These are phyloP conservation scores for Stenurella melanura DNA, from an alignment of 2,888 invertebrate genomes.

Conservation along the genomic window DNA sequence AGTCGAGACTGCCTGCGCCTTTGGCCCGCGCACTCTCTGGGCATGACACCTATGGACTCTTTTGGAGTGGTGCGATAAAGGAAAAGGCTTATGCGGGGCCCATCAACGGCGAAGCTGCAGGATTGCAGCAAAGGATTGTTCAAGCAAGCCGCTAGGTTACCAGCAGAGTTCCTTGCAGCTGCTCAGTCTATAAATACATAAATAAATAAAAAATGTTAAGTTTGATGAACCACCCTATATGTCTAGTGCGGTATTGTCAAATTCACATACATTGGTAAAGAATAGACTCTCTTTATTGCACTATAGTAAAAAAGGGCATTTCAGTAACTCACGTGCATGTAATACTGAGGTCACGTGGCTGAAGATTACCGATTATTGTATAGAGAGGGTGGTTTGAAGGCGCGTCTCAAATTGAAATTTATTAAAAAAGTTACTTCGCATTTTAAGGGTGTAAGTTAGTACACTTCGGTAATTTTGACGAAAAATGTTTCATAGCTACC, in stretches of 20 bases:
- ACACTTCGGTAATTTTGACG: conserved; percentile 47
- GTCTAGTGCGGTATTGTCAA: background rate
- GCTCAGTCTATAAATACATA: no score
- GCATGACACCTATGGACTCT: no score
- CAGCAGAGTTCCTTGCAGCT: no score
- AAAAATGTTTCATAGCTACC: conserved; percentile 31
- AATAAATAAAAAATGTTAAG: no score
- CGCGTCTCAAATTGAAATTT: conserved; percentile 60
- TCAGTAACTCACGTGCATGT: conserved; percentile 54
- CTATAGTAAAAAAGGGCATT: conserved; percentile 58
- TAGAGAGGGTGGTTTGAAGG: conserved; percentile 47
- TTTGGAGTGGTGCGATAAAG: no score
- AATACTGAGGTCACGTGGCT: conserved; percentile 61
- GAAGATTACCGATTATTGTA: conserved; percentile 53
- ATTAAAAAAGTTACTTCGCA: conserved; percentile 60
- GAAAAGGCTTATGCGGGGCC: no score
- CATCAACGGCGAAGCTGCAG: no score
- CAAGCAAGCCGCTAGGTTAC: no score
- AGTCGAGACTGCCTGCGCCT: no score
- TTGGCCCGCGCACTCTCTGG: no score
- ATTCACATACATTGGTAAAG: conserved; percentile 55
- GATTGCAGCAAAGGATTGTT: no score
- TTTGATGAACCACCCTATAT: conserved; percentile 1
- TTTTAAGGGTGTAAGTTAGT: conserved; percentile 48
- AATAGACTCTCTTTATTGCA: conserved; percentile 59